Base-by-base conservation (phyloP, 2,888 invertebrate genomes). In the Eupithecia centaureata region DNA sequence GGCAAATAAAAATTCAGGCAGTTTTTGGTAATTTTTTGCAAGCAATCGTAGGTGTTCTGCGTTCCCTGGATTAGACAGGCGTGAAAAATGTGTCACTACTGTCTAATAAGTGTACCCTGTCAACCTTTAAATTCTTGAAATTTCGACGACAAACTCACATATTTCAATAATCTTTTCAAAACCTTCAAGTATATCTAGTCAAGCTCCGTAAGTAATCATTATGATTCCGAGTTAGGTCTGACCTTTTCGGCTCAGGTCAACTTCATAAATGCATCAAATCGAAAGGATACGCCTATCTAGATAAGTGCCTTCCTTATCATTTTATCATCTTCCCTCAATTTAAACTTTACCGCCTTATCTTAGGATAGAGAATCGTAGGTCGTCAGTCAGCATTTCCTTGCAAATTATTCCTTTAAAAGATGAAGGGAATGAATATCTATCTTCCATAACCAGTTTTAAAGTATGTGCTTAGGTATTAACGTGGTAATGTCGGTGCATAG, bases 241-340 rank as follows among this genome's bases (percentile, higher is more conserved):
- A 66, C 56, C 65, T 57, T 27, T 61, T 18, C 47, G 28, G 57
- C 61, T 33, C 56, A 51, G 66, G 57, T 66, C 56, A 61, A 65
- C 25, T 62, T 47, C 47, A 47, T 47, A 61, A 61, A 65, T 57
- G 56, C 42, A 32, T 51, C 58, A 65, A 30, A 60, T 52, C 28
- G 27, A 65, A 65, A 60, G 38, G 33, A 47, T 32, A 56, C 54
- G 38, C 30, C 38, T 60, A 60, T 65, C 54, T 51, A 58, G 28
- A 65, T 47, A 57, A 12, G n/a, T 2, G 28, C 22, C 35, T 38
- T 30, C 42, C 5, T 22, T 0, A 32, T 47, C n/a, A 22, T 27
- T 1, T 63, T n/a, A 63, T n/a, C 22, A 22, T 18, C 47, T 18
- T 12, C 27, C 27, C 27, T 52, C 28, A 58, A 57, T 63, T 57